Evolutionary conservation across 2,797 vertebrate species (phyloP), one percentile per base, ranked within the genome.

Genomic region (Natrix natrix): DNA sequence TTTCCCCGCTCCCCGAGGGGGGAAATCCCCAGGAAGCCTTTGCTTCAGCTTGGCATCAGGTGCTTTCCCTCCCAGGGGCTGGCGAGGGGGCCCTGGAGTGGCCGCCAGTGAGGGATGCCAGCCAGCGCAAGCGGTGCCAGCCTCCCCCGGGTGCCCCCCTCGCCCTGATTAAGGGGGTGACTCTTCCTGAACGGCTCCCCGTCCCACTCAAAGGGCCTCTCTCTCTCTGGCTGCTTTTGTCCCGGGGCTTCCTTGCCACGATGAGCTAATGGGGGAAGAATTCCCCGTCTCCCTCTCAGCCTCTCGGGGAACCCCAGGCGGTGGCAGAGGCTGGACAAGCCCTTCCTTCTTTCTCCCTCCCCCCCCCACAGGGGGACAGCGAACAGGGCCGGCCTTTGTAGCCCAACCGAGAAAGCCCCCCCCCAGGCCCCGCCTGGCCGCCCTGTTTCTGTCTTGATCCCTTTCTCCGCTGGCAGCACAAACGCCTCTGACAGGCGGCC

Each of bases 371-470:
- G 97, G 94, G 94, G 96, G 96, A 96, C 96, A 97, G 97, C 96
- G 97, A 97, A 97, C 96, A 96, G 96, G 96, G 24, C 96, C 97
- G 97, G 96, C 97, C 97, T 98, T 98, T 97, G 97, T 97, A 97
- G 96, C 95, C 95, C 96, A 96, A 96, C 94, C 94, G 96, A 98
- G 97, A 97, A 97, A 97, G 94, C 96, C 96, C 97, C 97, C 97
- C 97, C 95, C 95, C 43, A 43, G 43, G 43, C 97, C 61, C 63
- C 0, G 59, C 20, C 12, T 97, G 95, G 97, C 97, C 97, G 97
- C 97, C 97, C 98, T 96, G 96, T 97, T 97, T 97, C 98, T 97
- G 96, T 97, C 98, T 97, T 98, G 98, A 98, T 97, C 98, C 61
- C 97, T 97, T 97, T 97, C 97, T 96, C 93, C 91, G 94, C 96